Evolutionary conservation across 2,888 invertebrate species (phyloP).

Genomic region (Serripes groenlandicus): DNA sequence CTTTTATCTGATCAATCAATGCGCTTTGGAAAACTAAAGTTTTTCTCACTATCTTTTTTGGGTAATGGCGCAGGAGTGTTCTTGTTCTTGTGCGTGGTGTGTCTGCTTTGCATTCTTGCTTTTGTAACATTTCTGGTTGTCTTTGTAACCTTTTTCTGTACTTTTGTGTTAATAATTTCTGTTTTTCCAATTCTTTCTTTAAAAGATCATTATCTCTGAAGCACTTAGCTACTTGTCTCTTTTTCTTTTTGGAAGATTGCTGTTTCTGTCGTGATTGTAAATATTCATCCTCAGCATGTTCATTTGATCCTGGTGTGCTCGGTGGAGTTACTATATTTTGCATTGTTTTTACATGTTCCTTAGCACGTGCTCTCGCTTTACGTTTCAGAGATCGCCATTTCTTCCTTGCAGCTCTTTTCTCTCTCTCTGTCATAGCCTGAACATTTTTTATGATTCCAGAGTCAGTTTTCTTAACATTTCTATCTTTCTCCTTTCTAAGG

Average conservation of each 20-base stretch:
- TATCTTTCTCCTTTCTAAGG: no score
- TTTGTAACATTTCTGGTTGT: not conserved
- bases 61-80: not conserved
- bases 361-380: not conserved
- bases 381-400: slow-evolving; percentile 1
- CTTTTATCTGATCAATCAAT: not conserved
- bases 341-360: not conserved
- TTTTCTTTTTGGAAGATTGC: not conserved
- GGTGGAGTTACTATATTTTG: not conserved
- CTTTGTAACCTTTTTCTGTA: slow-evolving; percentile 24
- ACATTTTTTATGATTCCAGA: not conserved
- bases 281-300: no score
- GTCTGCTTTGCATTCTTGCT: no score
- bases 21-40: not conserved
- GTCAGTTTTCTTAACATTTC: no score
- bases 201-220: slow-evolving; percentile 8
- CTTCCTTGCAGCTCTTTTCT: not conserved
- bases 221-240: not conserved
- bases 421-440: not conserved
- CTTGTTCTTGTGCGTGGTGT: not conserved
- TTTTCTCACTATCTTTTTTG: not conserved
- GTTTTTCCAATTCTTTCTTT: not conserved
- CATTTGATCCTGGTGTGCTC: no score
- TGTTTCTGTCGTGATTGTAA: not conserved
- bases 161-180: slow-evolving; percentile 1